Evolutionary conservation across 2,113 vertebrate species (phyloP), one percentile per base, ranked within the genome.

Genomic region (Peromyscus polionotus): DNA sequence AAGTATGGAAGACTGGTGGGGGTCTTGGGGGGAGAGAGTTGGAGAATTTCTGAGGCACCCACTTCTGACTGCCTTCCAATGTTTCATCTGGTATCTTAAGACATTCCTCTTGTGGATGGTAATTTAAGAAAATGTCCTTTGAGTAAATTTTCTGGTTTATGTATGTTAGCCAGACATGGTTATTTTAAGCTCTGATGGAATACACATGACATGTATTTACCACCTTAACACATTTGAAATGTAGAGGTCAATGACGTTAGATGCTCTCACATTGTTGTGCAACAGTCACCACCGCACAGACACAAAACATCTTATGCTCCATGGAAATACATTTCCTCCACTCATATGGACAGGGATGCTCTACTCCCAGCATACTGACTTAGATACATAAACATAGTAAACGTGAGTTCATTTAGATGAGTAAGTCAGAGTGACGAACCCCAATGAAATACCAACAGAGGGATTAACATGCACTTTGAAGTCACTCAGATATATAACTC

Each of bases 341-440:
- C 72, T 5, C 67, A 92, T 65, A 8, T 3, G 36, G 65, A 68
- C 1, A 33, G 42, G 24, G 24, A 84, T 10, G 81, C 76, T 90
- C 92, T 54, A 54, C 48, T 87, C 31, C 22, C 39, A 63, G 76
- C 70, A 70, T 28, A 85, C 20, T 86, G 31, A 33, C 36, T 36
- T 48, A 59, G 73, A 87, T 67, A 54, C 14, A 72, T 90, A 88
- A 86, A 89, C 77, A 90, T 79, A 79, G 87, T 22, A 96, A 97
- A 83, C 89, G 57, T 33, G 77, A 94, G 94, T 97, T 97, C 90
- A 95, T 97, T 98, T 97, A 93, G 92, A 95, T 96, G 95, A 94
- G 91, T 97, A 93, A 96, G 73, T 83, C 77, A 95, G 88, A 98
- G 94, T 94, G 89, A 77, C 75, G 96, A 97, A 93, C 33, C 3